Evolutionary conservation across 2,797 vertebrate genomes (phyloP), one percentile per base, ranked within the genome.

Genomic region (Onychomys torridus): DNA sequence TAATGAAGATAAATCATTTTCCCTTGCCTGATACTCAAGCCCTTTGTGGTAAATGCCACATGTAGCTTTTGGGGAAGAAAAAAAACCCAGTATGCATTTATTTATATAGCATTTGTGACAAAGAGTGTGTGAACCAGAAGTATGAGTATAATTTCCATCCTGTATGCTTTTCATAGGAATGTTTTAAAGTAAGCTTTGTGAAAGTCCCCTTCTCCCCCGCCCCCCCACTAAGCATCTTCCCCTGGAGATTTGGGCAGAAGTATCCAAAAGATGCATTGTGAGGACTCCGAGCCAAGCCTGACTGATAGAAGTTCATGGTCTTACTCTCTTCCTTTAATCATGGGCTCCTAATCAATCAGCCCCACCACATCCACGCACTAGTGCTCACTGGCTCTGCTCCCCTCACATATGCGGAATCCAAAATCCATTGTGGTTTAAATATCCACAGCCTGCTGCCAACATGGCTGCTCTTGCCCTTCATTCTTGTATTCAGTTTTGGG

Each of bases 1-100:
- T 91, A 85, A 91, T 90, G 91, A 96, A 90, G 95, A 97, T 43
- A 93, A 96, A 93, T 95, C 79, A n/a, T 77, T 89, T 95, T 57
- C 34, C 65, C 52, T 86, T 52, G 40, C 61, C 71, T 46, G 27
- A 83, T 59, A 89, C 75, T 19, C 3, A 0, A 90, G 57, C 14
- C 16, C 32, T 90, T 81, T 84, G 76, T 86, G 87, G 92, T 81
- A 11, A 4, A 73, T 34, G 59, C 8, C 52, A 83, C 43, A 83
- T 59, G 81, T 23, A 95, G 95, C 61, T 37, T 97, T 92, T 63
- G 40, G 79, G 73, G 69, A 65, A 88, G 84, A 89, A 23, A 37
- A 87, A 55, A 32, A 87, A 55, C 19, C 32, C 59, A 43, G 52
- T 19, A 83, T 43, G 34, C 67, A 46, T 89, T 92, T 83, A 49